A percentile compares a stretch with the other conserved stretches of the same genome.
Conservation (phyloP, 2,888 invertebrate genomes). For the Cosmorhoe ocellata region DNA sequence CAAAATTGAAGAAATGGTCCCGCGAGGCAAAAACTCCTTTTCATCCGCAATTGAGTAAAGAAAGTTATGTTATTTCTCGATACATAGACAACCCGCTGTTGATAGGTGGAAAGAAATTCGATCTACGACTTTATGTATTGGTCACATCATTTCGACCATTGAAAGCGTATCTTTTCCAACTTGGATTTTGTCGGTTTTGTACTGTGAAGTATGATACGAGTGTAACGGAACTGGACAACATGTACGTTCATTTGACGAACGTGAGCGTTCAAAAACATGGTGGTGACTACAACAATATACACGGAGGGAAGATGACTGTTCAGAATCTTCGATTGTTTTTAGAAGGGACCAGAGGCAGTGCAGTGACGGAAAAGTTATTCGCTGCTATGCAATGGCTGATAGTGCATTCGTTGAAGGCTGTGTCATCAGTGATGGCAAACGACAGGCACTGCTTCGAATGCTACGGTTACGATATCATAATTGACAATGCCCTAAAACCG, state of each 20-base stretch:
- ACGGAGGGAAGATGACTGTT: slow-evolving; percentile 97
- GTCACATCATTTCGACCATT: slow-evolving; percentile 96
- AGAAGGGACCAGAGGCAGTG: slow-evolving; percentile 94
- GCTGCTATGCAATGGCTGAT: slow-evolving; percentile 94
- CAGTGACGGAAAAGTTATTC: slow-evolving; percentile 93
- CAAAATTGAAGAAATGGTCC: slow-evolving; percentile 95
- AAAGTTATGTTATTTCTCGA: slow-evolving; percentile 97
- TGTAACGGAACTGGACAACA: slow-evolving; percentile 93
- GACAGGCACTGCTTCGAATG: slow-evolving; percentile 96
- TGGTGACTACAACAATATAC: slow-evolving; percentile 95
- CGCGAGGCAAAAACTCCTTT: slow-evolving; percentile 93
- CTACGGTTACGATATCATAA: slow-evolving; percentile 98
- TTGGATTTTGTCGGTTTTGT: slow-evolving; percentile 97
- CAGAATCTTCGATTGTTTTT: slow-evolving; percentile 94
- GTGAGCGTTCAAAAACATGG: slow-evolving; percentile 99
- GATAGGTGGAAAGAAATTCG: slow-evolving; percentile 98
- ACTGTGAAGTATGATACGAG: slow-evolving; percentile 97
- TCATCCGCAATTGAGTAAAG: slow-evolving; percentile 91
- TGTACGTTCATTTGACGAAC: slow-evolving; percentile 97
- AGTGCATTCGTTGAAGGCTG: slow-evolving; percentile 96
- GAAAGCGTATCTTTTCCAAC: slow-evolving; percentile 95
- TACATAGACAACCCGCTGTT: slow-evolving; percentile 97
- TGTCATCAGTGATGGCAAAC: slow-evolving; percentile 95
- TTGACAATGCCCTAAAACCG: slow-evolving; percentile 96
- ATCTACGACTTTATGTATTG: slow-evolving; percentile 94